These are phyloP conservation scores for Hystrix cristata DNA, from an alignment of 2,113 vertebrate genomes.

Conservation along the genomic window DNA sequence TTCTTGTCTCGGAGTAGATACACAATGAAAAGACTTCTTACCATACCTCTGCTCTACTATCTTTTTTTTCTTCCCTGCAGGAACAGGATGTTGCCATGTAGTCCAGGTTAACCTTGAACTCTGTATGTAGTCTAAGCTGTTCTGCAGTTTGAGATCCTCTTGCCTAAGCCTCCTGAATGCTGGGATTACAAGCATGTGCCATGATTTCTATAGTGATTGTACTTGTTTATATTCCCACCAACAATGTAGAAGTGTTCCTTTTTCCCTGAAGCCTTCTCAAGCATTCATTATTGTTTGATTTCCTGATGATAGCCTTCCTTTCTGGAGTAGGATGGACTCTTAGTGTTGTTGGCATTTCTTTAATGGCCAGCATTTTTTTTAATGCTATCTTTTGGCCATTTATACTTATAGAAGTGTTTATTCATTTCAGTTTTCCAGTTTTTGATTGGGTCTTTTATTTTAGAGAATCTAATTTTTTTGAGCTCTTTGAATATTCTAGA, in stretches of 20 bases:
- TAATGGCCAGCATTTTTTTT: neutral
- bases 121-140: neutral
- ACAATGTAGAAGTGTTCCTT: neutral
- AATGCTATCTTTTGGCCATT: neutral
- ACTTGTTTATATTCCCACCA: neutral
- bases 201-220: neutral
- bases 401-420: neutral
- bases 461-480: neutral
- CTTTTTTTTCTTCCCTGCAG: too few relatives aligned
- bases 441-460: too few relatives aligned
- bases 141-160: neutral
- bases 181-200: neutral
- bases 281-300: neutral
- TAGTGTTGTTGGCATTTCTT: neutral
- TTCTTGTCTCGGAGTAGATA: neutral
- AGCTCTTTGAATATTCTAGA: neutral
- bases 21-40: neutral
- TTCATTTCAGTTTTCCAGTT: too few relatives aligned
- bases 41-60: neutral
- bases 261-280: neutral
- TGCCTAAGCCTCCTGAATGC: neutral
- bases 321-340: too few relatives aligned
- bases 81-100: neutral
- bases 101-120: neutral
- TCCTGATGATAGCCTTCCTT: neutral